Evolutionary conservation across 2,888 invertebrate genomes (phyloP), one percentile per base, ranked within the genome.

Genomic region (Slavum lentiscoides): DNA sequence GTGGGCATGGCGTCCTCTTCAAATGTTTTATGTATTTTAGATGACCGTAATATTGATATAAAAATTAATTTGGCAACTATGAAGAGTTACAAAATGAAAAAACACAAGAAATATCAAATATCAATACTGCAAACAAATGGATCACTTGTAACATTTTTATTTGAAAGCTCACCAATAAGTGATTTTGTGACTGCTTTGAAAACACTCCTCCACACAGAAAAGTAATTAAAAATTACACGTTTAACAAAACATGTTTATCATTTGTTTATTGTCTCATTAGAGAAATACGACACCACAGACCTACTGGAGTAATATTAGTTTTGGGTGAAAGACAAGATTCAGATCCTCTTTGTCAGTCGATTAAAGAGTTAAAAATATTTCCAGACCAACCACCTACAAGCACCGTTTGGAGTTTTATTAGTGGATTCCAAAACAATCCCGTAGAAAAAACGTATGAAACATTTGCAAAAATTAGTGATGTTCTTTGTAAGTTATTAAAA

Each of bases 401-500:
- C 85, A 90, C 90, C 55, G 90, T 92, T 0, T 92, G 92, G 92
- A 89, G 88, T 82, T 88, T 91, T 84, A 87, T 90, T 37, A 88
- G 88, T 84, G 90, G 89, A 85, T 87, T 90, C 81, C 90, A 89
- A 83, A 88, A 90, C 82, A 89, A 94, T 85, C 95, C 96, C 0
- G 93, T 93, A 85, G 93, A 93, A 85, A 92, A 94, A 0, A 93
- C 95, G 0, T 86, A 95, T 88, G 93, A 93, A 85, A 93, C 94
- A 0, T 94, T 96, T 87, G 92, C 94, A 39, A 95, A 95, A 87
- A 90, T 96, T 39, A 92, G 94, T 17, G 93, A 94, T 87, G 92
- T 92, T 85, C 91, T 90, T 84, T 86, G 90, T 88, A 89, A 90
- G 87, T 88, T 58, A 67, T n/a, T 30, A 17, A 55, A 6, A 58